Evolutionary conservation across 2,888 invertebrate genomes (phyloP).

Genomic region (Platerodrilus igneus): DNA sequence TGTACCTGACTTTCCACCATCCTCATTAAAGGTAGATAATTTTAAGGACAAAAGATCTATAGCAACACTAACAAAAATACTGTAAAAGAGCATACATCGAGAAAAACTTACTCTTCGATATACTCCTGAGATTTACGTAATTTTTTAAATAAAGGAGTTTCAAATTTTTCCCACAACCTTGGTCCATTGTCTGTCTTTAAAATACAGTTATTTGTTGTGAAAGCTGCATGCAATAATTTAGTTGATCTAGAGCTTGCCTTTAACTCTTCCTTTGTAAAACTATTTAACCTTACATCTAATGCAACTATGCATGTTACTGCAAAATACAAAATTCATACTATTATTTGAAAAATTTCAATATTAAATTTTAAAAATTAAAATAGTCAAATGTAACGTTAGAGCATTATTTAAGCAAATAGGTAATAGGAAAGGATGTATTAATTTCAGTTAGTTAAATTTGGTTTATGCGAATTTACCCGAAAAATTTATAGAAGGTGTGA

Average conservation of each 20-base stretch:
- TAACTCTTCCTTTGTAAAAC: slow-evolving; percentile 61
- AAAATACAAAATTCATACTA: slow-evolving; percentile 35
- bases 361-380: slow-evolving; percentile 8
- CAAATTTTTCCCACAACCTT: slow-evolving; percentile 65
- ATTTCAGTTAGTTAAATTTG: too few relatives aligned
- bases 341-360: slow-evolving; percentile 1
- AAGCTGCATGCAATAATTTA: slow-evolving; percentile 66
- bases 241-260: slow-evolving; percentile 58
- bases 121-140: slow-evolving; percentile 63
- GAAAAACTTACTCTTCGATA: slow-evolving; percentile 58
- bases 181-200: slow-evolving; percentile 65
- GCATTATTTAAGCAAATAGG: too few relatives aligned
- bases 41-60: slow-evolving; percentile 60
- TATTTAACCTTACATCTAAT: slow-evolving; percentile 64
- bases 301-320: slow-evolving; percentile 70
- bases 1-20: slow-evolving; percentile 30
- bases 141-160: slow-evolving; percentile 68
- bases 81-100: too few relatives aligned
- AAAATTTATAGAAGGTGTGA: too few relatives aligned
- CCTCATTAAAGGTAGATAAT: slow-evolving; percentile 50
- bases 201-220: slow-evolving; percentile 66
- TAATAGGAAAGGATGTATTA: too few relatives aligned
- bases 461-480: too few relatives aligned
- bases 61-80: slow-evolving; percentile 55
- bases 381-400: slow-evolving; percentile 5